Base-by-base conservation (phyloP, 2,113 vertebrate species). In the Todiramphus saurophagus region DNA sequence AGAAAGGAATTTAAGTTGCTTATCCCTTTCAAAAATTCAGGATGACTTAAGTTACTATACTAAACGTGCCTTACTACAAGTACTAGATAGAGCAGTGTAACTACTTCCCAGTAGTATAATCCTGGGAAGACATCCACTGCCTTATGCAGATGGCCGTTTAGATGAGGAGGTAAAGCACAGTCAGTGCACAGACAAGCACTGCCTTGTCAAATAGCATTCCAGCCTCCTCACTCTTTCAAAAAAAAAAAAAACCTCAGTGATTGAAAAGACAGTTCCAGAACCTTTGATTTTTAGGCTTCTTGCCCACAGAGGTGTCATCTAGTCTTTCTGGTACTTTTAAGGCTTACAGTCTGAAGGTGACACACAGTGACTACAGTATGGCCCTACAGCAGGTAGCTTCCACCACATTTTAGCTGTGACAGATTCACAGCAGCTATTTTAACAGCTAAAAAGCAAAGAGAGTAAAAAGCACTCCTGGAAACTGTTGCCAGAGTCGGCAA, bases 401-500 rank as follows among this genome's bases (percentile, higher is more conserved):
- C 87, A 76, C 60, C 14, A 58, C 3, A 23, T 74, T 92, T 80
- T n/a, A 86, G 46, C 53, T 76, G 66, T 9, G 53, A 70, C 39
- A 55, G 56, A 82, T 72, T 75, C 83, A 56, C 1, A 84, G 56
- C 83, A 89, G 62, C 56, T 77, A 80, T 33, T 91, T 89, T 30
- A 94, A 87, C 48, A 89, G 48, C 16, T 35, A 72, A 77, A 64
- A 87, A 25, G 28, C 24, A 75, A 87, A 74, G 50, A 87, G 64
- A 78, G 59, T 23, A 81, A 95, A 78, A 95, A 83, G 18, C 24
- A 67, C 33, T 94, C 87, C 37, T 62, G 94, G 35, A 87, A 91
- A 91, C 28, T 25, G 27, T 11, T 82, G 35, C 18, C 46, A 78
- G 35, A 50, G 60, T 76, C 69, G 95, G 77, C 39, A 89, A 66